Evolutionary conservation across 1,140 invertebrate genomes (phyloP).

Genomic region (Penaeus japonicus): DNA sequence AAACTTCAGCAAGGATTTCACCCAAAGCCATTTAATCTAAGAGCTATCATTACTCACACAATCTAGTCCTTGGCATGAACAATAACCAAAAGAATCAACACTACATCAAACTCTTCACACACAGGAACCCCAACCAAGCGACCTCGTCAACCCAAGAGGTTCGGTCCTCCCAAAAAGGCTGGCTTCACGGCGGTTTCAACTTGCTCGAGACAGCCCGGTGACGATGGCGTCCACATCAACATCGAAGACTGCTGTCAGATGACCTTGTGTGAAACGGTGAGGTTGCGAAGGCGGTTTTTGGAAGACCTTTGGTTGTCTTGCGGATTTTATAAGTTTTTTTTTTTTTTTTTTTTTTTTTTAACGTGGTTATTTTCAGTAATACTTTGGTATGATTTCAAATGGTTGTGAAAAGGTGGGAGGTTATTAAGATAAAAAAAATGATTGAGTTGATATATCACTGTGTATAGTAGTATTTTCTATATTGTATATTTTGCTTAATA

Average conservation of each 20-base stretch:
- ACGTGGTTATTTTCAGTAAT: too few species aligned
- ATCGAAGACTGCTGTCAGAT: conserved; percentile 61
- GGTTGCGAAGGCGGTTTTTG: too few species aligned
- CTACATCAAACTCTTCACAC: not conserved
- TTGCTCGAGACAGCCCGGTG: conserved; percentile 10
- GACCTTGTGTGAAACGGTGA: conserved; percentile 60
- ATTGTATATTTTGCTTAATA: too few species aligned
- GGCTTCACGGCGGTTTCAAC: not conserved
- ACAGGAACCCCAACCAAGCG: not conserved
- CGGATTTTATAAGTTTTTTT: not conserved
- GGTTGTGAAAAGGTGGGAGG: too few species aligned
- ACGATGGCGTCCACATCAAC: conserved; percentile 56
- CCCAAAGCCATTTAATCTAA: too few species aligned
- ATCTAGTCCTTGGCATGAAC: not conserved
- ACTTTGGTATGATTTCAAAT: too few species aligned
- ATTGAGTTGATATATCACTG: too few species aligned
- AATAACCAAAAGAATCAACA: not conserved
- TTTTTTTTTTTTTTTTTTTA: not conserved
- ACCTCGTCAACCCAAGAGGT: conserved; percentile 34
- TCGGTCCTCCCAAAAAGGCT: conserved; percentile 42
- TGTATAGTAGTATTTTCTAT: too few species aligned
- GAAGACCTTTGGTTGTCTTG: not conserved
- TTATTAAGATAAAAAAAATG: too few species aligned
- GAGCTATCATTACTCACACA: too few species aligned
- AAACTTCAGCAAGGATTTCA: too few species aligned